phyloP scores from a whole-genome alignment of 2,797 vertebrate genomes.

The Knipowitschia caucasica region DNA sequence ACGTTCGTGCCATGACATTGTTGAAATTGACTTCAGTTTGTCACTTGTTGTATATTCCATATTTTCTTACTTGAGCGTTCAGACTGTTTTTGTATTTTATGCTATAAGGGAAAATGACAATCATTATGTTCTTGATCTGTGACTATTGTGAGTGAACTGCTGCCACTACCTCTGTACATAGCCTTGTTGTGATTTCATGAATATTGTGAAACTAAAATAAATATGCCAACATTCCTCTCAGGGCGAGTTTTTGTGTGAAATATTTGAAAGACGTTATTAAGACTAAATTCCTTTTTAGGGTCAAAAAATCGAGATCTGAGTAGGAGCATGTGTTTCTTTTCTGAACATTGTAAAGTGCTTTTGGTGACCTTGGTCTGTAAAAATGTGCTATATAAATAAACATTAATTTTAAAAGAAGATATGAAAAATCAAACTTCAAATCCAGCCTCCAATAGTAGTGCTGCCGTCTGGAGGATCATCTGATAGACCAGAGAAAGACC shows the following conservation, averaged over 20 bases:
- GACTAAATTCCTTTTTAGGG: conserved; percentile 21
- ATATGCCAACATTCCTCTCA: conserved; percentile 43
- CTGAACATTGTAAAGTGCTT: too few relatives aligned
- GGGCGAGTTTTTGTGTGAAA: neutral
- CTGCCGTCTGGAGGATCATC: too few relatives aligned
- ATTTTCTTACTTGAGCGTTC: conserved; percentile 1
- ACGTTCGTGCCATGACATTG: conserved; percentile 24
- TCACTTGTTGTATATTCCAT: conserved; percentile 22
- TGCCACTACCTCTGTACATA: conserved; percentile 78
- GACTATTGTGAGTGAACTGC: conserved; percentile 53
- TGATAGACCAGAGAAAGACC: too few relatives aligned
- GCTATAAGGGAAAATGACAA: conserved; percentile 67
- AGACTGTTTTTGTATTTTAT: conserved; percentile 12
- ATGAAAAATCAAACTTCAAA: too few relatives aligned
- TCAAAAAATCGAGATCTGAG: conserved; percentile 43
- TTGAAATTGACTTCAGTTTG: conserved; percentile 29
- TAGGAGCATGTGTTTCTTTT: conserved; percentile 26
- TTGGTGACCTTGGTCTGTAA: too few relatives aligned
- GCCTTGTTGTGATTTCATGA: conserved; percentile 54
- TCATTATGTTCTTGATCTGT: conserved; percentile 66
- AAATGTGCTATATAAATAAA: too few relatives aligned
- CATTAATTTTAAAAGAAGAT: too few relatives aligned
- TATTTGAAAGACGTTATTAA: neutral
- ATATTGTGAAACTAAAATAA: conserved; percentile 77
- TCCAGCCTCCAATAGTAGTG: too few relatives aligned